Conservation (phyloP, 2,113 vertebrate species). For the Strigops habroptila region DNA sequence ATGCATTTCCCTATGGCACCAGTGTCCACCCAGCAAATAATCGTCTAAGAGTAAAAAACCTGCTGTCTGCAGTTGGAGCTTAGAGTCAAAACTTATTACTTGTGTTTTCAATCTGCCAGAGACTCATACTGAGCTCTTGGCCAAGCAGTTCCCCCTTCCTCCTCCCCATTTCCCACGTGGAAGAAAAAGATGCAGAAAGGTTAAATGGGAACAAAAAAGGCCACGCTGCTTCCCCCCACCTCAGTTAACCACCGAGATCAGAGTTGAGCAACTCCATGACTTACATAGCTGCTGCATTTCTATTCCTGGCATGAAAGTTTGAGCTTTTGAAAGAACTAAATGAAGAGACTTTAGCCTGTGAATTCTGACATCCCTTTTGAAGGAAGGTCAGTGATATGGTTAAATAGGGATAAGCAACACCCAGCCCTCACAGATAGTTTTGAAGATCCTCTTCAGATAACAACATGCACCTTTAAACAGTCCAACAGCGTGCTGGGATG, state of each 20-base stretch:
- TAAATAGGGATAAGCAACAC: neutral
- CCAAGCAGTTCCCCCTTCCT: neutral
- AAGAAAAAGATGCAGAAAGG: neutral
- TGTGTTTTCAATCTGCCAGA: conserved; percentile 12
- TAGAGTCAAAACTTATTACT: conserved; percentile 40
- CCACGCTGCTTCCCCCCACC: neutral
- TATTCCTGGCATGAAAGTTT: neutral
- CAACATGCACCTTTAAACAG: neutral
- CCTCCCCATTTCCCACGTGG: neutral
- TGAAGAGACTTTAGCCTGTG: neutral
- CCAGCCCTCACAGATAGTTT: neutral
- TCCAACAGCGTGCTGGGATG: neutral
- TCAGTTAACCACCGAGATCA: neutral
- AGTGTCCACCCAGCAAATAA: neutral
- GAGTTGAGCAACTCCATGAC: neutral
- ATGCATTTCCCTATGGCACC: neutral
- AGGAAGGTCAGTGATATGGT: neutral
- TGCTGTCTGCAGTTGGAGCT: conserved; percentile 21
- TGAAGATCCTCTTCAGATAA: neutral
- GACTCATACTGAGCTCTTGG: conserved; percentile 3
- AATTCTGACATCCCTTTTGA: neutral
- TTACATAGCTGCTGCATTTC: neutral
- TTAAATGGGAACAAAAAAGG: conserved; percentile 24
- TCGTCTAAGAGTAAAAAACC: neutral
- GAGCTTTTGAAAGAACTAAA: neutral